A percentile compares a stretch with the other conserved stretches of the same genome.
These are phyloP conservation scores for Cynocephalus volans DNA, from an alignment of 2,113 vertebrate genomes.

Conservation along the genomic window DNA sequence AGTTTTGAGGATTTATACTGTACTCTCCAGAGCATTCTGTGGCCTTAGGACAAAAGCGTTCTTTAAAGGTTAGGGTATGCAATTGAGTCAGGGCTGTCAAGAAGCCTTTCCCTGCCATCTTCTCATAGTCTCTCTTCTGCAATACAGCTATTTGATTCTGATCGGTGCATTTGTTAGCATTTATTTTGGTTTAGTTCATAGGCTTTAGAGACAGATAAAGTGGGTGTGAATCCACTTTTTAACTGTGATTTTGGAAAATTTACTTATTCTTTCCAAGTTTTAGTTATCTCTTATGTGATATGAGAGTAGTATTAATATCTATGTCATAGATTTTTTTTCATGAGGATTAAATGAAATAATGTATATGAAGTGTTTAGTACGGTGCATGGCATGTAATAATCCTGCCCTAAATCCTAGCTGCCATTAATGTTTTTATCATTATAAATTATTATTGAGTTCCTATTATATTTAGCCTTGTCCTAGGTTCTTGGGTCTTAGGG, in stretches of 20 bases:
- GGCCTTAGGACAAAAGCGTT: background rate
- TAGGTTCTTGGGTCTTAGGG: background rate
- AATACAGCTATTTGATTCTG: background rate
- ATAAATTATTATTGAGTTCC: background rate
- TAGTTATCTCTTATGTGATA: background rate
- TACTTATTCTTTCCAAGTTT: background rate
- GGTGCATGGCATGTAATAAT: background rate
- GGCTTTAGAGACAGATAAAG: background rate
- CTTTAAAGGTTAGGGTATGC: background rate
- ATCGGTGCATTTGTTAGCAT: background rate
- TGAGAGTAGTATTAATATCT: background rate
- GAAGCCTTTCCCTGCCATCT: background rate
- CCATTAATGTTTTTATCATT: background rate
- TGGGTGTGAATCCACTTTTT: background rate
- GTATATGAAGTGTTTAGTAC: background rate
- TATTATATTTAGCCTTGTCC: background rate
- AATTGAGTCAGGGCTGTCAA: background rate
- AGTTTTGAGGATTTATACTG: background rate
- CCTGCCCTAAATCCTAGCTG: background rate
- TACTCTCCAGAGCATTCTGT: background rate
- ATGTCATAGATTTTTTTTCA: background rate
- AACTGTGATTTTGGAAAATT: background rate
- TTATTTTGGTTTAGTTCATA: conserved; percentile 5
- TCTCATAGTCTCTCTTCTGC: background rate
- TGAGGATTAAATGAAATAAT: background rate